These are phyloP conservation scores for Macrobrachium nipponense DNA, from an alignment of 1,140 invertebrate genomes.

Conservation along the genomic window DNA sequence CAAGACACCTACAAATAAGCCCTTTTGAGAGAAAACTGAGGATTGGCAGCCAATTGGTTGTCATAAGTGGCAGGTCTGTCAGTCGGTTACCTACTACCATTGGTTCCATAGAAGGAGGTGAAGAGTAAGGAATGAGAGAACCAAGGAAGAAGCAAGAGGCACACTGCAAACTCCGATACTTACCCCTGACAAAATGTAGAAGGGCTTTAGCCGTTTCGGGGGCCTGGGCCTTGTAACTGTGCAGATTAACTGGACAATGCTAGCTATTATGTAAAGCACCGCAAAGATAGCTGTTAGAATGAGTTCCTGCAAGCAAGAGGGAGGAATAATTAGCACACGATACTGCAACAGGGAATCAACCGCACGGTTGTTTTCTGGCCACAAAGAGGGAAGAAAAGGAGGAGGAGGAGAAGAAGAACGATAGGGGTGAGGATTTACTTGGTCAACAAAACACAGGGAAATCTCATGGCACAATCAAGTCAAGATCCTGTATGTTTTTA, in stretches of 20 bases:
- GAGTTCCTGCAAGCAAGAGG: conserved; percentile 63
- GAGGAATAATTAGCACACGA: conserved; percentile 56
- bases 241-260: conserved; percentile 63
- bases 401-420: not conserved
- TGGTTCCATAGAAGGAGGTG: not conserved
- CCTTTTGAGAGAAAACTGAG: not conserved
- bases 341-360: conserved; percentile 52
- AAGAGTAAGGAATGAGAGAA: conserved; percentile 2
- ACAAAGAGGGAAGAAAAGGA: not conserved
- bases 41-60: not conserved
- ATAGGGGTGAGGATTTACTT: conserved; percentile 28
- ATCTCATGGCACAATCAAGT: no score
- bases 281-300: conserved; percentile 64
- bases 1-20: not conserved
- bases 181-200: conserved; percentile 64
- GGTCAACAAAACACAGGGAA: not conserved
- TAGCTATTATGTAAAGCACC: conserved; percentile 65
- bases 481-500: not conserved
- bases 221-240: conserved; percentile 63
- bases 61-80: conserved; percentile 34
- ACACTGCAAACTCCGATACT: conserved; percentile 30
- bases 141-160: not conserved
- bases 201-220: conserved; percentile 59
- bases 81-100: conserved; percentile 22
- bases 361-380: conserved; percentile 1